Evolutionary conservation across 2,888 invertebrate species (phyloP).

Genomic region (Microlaimidae sp.): DNA sequence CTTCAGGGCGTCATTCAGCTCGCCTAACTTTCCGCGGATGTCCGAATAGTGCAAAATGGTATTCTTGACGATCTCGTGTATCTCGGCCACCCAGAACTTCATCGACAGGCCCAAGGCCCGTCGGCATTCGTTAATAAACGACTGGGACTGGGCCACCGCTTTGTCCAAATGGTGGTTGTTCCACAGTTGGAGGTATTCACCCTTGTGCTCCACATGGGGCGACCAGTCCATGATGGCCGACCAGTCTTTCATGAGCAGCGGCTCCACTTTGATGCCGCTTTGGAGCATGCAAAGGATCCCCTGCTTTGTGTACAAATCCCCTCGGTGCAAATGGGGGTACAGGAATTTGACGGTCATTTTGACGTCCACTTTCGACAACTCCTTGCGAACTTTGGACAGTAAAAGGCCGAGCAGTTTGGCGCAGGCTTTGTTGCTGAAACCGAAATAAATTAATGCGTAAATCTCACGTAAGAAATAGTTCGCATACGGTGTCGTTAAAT

Average conservation of each 20-base stretch:
- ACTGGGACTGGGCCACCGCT: conserved; percentile 32
- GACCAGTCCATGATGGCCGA: conserved; percentile 35
- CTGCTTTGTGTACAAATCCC: conserved; percentile 35
- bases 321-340: conserved; percentile 34
- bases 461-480: too few relatives aligned
- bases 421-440: conserved; percentile 27
- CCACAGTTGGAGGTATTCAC: conserved; percentile 34
- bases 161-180: conserved; percentile 33
- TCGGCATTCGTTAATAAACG: conserved; percentile 35
- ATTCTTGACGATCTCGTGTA: conserved; percentile 35
- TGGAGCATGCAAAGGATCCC: conserved; percentile 35
- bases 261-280: conserved; percentile 29
- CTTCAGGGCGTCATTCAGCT: conserved; percentile 34
- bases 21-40: conserved; percentile 31
- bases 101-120: conserved; percentile 33
- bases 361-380: conserved; percentile 34
- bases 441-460: too few relatives aligned
- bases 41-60: conserved; percentile 35
- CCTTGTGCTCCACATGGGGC: conserved; percentile 33
- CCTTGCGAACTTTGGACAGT: conserved; percentile 32
- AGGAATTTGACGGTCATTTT: conserved; percentile 35
- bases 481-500: too few relatives aligned
- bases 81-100: conserved; percentile 36
- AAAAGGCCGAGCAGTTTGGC: conserved; percentile 32
- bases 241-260: conserved; percentile 35